Percentiles rank a stretch among this genome's conserved stretches.
These are phyloP conservation scores for Bombyx mori DNA, from an alignment of 1,140 invertebrate genomes.

Conservation along the genomic window ASM3026992v2 NC_085111.1:14869001-14869500, in stretches of 20 bases:
- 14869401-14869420: neutral
- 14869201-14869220: conserved; percentile 5
- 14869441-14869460: neutral
- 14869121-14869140: neutral
- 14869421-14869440: neutral
- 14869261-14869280: no score
- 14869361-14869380: neutral
- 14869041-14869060: no score
- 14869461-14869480: neutral
- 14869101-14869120: no score
- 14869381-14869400: neutral
- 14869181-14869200: neutral
- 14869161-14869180: neutral
- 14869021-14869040: no score
- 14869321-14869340: conserved; percentile 1
- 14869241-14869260: conserved; percentile 8
- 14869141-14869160: neutral
- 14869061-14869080: no score
- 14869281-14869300: no score
- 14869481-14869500: neutral
- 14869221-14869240: conserved; percentile 11
- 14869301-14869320: no score
- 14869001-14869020: no score
- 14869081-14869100: no score
- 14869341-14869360: conserved; percentile 23